These are phyloP conservation scores for Dascillus cervinus DNA, from an alignment of 2,888 invertebrate species.

Conservation along the genomic window DNA sequence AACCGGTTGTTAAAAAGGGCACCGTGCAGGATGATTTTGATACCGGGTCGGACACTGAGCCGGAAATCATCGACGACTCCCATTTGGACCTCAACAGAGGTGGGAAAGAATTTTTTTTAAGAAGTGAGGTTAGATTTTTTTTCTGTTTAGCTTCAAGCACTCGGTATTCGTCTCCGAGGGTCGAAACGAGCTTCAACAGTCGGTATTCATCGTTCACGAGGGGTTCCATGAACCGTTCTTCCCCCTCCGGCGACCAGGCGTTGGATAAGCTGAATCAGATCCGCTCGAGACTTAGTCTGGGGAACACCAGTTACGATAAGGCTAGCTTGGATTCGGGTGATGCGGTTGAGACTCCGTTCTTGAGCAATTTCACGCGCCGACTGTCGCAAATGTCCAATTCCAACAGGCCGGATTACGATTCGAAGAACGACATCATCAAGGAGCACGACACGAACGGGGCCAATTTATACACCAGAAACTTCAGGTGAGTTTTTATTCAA, in stretches of 20 bases:
- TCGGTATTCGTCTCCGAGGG: not conserved
- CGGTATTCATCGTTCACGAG: not conserved
- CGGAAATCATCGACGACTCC: constrained; percentile 42
- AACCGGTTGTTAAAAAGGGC: constrained; percentile 47
- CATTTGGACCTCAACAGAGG: constrained; percentile 13
- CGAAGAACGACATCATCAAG: constrained; percentile 35
- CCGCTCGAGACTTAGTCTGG: constrained; percentile 50
- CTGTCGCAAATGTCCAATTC: constrained; percentile 39
- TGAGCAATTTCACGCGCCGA: constrained; percentile 62
- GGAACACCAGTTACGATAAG: constrained; percentile 36
- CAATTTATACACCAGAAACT: constrained; percentile 13
- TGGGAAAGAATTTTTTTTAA: no score
- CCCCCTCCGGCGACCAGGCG: constrained; percentile 29
- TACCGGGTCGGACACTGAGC: constrained; percentile 65
- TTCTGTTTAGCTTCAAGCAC: not conserved
- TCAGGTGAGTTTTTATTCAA: constrained; percentile 16
- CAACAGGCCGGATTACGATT: constrained; percentile 26
- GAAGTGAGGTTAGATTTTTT: not conserved
- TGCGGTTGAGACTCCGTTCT: constrained; percentile 57
- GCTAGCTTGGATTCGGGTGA: constrained; percentile 20
- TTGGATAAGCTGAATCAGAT: constrained; percentile 53
- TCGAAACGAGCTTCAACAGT: not conserved
- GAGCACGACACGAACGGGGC: constrained; percentile 39
- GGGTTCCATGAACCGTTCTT: not conserved
- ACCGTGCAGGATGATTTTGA: constrained; percentile 52